Conservation (phyloP, 2,797 vertebrate species). For the Glyptemys insculpta region DNA sequence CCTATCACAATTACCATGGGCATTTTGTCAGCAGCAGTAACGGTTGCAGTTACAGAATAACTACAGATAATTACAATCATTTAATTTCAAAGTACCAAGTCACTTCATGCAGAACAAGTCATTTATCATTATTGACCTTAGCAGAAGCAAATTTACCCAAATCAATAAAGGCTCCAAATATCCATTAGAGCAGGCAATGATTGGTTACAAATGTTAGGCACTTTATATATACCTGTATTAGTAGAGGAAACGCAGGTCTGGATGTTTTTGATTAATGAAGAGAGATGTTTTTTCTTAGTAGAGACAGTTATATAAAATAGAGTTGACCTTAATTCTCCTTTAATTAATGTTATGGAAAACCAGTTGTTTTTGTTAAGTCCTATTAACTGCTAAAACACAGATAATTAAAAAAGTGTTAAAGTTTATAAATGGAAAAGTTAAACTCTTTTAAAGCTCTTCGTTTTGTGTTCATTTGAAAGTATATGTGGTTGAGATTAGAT, state of each 20-base stretch:
- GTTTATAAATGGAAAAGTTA: background rate
- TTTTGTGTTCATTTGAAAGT: background rate
- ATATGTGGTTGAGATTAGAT: background rate
- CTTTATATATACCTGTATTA: conserved; percentile 69
- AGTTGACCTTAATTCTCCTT: conserved; percentile 63
- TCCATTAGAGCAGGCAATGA: conserved; percentile 70
- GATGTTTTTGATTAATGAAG: conserved; percentile 74
- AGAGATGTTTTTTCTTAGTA: conserved; percentile 48
- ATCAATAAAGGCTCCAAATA: conserved; percentile 79
- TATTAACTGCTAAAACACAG: conserved; percentile 59
- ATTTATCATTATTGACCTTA: conserved; percentile 81
- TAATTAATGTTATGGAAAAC: conserved; percentile 70
- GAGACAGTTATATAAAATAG: conserved; percentile 66
- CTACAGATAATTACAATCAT: conserved; percentile 76
- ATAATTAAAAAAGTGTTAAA: background rate
- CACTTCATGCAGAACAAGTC: conserved; percentile 76
- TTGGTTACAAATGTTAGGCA: conserved; percentile 70
- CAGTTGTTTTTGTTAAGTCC: conserved; percentile 60
- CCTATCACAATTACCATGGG: conserved; percentile 41
- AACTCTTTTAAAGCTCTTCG: background rate
- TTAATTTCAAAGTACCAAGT: conserved; percentile 75
- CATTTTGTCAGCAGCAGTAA: conserved; percentile 71
- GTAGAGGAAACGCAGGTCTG: conserved; percentile 50
- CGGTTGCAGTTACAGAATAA: conserved; percentile 77
- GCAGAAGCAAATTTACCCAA: conserved; percentile 78